Evolutionary conservation across 2,888 invertebrate species (phyloP).

Genomic region (Calameuta idolon): DNA sequence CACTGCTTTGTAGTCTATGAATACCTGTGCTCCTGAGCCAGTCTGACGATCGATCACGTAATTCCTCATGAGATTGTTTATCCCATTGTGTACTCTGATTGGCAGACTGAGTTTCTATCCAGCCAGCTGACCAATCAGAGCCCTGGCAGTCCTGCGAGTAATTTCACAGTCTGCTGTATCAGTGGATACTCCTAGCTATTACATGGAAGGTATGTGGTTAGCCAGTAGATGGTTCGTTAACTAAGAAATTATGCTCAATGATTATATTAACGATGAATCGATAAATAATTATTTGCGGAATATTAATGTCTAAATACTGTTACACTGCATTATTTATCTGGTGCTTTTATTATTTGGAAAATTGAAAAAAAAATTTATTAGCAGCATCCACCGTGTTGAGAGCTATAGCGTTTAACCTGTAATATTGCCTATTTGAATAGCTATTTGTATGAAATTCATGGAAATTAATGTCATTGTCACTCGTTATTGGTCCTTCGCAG

Average conservation of each 20-base stretch:
- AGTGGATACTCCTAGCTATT: neutral
- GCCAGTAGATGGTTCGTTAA: neutral
- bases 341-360: neutral
- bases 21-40: neutral
- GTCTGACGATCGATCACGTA: neutral
- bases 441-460: neutral
- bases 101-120: neutral
- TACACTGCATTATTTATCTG: neutral
- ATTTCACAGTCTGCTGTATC: neutral
- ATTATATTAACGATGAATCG: neutral
- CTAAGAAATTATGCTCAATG: neutral
- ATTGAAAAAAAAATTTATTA: neutral
- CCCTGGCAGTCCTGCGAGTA: neutral
- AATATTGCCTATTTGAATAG: neutral
- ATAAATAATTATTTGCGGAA: neutral
- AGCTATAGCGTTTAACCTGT: neutral
- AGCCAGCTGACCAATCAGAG: neutral
- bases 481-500: neutral
- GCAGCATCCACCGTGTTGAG: neutral
- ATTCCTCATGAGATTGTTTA: neutral
- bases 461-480: no score
- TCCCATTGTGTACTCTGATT: neutral
- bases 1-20: neutral
- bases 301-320: neutral
- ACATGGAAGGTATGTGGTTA: neutral